Evolutionary conservation across 2,888 invertebrate genomes (phyloP), one percentile per base, ranked within the genome.

Genomic region (Ceramica pisi): DNA sequence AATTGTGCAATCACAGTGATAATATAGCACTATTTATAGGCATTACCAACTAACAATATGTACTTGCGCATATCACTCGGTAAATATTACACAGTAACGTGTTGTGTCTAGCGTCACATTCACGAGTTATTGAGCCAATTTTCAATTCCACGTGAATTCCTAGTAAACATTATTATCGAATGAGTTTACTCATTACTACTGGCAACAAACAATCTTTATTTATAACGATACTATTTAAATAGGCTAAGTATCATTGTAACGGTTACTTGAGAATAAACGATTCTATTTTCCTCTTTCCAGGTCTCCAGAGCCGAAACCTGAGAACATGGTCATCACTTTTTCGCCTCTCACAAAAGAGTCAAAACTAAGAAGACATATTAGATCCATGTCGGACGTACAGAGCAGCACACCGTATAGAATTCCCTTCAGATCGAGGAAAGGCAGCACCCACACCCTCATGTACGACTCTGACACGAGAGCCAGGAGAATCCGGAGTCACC

Each of bases 301-400:
- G 89, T 92, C 94, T 48, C 88, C 93, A 55, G 94, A 94, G 68
- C 87, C 90, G 48, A 90, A 90, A 71, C 73, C 88, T 55, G 90
- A 91, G 56, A 77, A 67, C 35, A 89, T 87, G 67, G 76, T 91
- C 63, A 84, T 92, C 73, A 86, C 90, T 19, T 92, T 94, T 81
- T 77, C 92, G 53, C 94, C 94, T 1, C 91, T 96, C 63, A 93
- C 95, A 61, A 95, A 92, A 80, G 94, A 93, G 67, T 94, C 92
- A 10, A 96, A 95, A 80, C 80, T 89, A 55, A 88, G 95, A 80
- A 90, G 96, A 71, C 96, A 96, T 83, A 96, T 95, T 72, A 87
- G 96, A 62, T 96, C 96, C 1, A 96, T 96, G 96, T 96, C 96
- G 0, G 96, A 96, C 71, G 96, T 96, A 12, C 95, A 95, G 64